Evolutionary conservation across 2,888 invertebrate genomes (phyloP).

Genomic region (Ptychoptera contaminata): DNA sequence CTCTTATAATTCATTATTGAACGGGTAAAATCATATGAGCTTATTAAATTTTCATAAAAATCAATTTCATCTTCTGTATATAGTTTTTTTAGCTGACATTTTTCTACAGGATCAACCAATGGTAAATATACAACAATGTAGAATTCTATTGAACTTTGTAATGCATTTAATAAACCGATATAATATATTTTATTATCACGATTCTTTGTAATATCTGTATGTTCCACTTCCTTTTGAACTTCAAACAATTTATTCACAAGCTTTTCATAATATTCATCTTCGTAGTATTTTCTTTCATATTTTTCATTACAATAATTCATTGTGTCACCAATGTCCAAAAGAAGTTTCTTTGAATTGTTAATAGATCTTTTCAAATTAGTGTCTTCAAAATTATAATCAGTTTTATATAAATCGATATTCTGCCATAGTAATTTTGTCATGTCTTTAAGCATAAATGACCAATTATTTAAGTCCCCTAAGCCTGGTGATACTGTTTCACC

Average conservation of each 20-base stretch:
- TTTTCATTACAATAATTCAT: conserved; percentile 13
- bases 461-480: too few species aligned
- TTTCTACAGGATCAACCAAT: conserved; percentile 69
- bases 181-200: conserved; percentile 10
- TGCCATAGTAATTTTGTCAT: too few species aligned
- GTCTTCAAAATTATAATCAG: neutral
- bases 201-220: conserved; percentile 9
- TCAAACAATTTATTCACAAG: conserved; percentile 12
- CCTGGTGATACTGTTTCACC: too few species aligned
- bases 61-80: conserved; percentile 54
- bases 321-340: conserved; percentile 20
- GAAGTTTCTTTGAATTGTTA: conserved; percentile 16
- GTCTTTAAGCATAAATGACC: too few species aligned
- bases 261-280: conserved; percentile 8
- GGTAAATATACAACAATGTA: conserved; percentile 45
- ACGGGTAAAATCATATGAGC: conserved; percentile 36
- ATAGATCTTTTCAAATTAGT: conserved; percentile 10
- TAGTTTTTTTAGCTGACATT: conserved; percentile 52
- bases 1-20: conserved; percentile 25
- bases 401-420: too few species aligned
- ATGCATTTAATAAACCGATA: conserved; percentile 16
- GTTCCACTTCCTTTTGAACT: neutral
- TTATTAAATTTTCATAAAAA: conserved; percentile 38
- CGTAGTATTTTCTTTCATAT: conserved; percentile 9
- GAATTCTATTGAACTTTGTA: conserved; percentile 37